These are phyloP conservation scores for Furcula furcula DNA, from an alignment of 2,888 invertebrate species.

Conservation along the genomic window DNA sequence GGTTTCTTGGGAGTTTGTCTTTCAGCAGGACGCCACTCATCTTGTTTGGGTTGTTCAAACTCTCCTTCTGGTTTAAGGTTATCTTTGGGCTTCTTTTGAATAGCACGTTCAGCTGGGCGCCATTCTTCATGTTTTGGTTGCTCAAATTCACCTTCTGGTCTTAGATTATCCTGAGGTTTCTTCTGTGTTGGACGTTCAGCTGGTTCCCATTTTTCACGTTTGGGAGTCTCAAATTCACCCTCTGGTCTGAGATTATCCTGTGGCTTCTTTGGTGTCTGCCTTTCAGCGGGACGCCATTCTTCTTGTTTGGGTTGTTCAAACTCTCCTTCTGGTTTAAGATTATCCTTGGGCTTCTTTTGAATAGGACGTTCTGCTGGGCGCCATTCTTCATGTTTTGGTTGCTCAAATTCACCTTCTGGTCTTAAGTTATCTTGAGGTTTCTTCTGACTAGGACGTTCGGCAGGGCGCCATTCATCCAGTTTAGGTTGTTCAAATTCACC, in stretches of 20 bases:
- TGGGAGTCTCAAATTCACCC: slow-evolving; percentile 67
- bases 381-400: slow-evolving; percentile 45
- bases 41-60: too few species aligned
- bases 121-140: too few species aligned
- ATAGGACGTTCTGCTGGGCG: slow-evolving; percentile 75
- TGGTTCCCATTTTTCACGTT: slow-evolving; percentile 55
- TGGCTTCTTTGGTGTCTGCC: slow-evolving; percentile 39
- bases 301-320: slow-evolving; percentile 71
- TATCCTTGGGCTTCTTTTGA: slow-evolving; percentile 80
- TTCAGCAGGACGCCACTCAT: too few species aligned
- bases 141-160: slow-evolving; percentile 61
- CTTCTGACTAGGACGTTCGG: slow-evolving; percentile 69
- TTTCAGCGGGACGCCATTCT: slow-evolving; percentile 65
- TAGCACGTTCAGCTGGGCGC: too few species aligned
- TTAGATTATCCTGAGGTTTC: slow-evolving; percentile 68
- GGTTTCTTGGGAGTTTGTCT: slow-evolving; percentile 51
- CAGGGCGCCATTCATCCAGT: slow-evolving; percentile 56
- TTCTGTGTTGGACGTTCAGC: slow-evolving; percentile 50
- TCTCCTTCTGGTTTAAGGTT: too few species aligned
- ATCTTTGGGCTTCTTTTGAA: too few species aligned
- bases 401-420: slow-evolving; percentile 79
- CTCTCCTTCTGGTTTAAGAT: slow-evolving; percentile 81
- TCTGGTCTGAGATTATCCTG: slow-evolving; percentile 81
- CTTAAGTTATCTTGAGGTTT: slow-evolving; percentile 81
- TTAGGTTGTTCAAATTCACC: slow-evolving; percentile 69